A percentile compares a stretch with the other conserved stretches of the same genome.
Conservation (phyloP, 2,888 invertebrate genomes). For the Dione vanillae region DNA sequence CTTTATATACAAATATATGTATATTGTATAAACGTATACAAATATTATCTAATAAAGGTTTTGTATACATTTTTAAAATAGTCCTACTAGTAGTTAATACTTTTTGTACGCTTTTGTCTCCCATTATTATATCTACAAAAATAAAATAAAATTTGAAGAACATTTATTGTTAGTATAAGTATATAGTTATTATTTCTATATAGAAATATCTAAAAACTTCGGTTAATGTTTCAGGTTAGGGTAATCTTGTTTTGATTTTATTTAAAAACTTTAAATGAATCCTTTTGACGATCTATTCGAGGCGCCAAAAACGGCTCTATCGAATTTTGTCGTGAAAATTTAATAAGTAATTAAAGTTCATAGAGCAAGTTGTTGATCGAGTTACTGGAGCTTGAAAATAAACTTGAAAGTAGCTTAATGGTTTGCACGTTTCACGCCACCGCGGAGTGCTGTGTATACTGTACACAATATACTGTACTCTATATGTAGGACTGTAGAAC, state of each 20-base stretch:
- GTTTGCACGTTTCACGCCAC: slow-evolving; percentile 7
- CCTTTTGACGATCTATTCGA: not conserved
- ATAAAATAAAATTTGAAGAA: not conserved
- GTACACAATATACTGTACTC: not conserved
- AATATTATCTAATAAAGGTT: too few relatives aligned
- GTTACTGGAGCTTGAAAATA: slow-evolving; percentile 17
- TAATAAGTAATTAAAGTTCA: slow-evolving; percentile 19
- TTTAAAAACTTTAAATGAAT: slow-evolving; percentile 5
- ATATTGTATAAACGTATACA: not conserved
- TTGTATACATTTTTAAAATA: too few relatives aligned
- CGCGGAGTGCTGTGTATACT: not conserved
- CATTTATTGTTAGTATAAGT: not conserved
- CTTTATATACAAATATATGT: not conserved
- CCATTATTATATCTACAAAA: too few relatives aligned
- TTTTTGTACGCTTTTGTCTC: too few relatives aligned
- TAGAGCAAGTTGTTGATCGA: slow-evolving; percentile 22
- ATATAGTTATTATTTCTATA: not conserved
- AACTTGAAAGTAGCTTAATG: slow-evolving; percentile 30
- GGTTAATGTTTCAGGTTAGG: too few relatives aligned
- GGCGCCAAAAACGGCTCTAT: not conserved
- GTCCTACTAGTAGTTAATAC: too few relatives aligned
- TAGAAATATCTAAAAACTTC: not conserved
- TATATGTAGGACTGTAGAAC: not conserved
- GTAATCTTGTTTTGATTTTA: slow-evolving; percentile 3
- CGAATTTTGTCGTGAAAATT: slow-evolving; percentile 12